Percentiles rank a stretch among this genome's conserved stretches.
phyloP scores from a whole-genome alignment of 2,888 invertebrate genomes.

The Stratiomys singularior region DNA sequence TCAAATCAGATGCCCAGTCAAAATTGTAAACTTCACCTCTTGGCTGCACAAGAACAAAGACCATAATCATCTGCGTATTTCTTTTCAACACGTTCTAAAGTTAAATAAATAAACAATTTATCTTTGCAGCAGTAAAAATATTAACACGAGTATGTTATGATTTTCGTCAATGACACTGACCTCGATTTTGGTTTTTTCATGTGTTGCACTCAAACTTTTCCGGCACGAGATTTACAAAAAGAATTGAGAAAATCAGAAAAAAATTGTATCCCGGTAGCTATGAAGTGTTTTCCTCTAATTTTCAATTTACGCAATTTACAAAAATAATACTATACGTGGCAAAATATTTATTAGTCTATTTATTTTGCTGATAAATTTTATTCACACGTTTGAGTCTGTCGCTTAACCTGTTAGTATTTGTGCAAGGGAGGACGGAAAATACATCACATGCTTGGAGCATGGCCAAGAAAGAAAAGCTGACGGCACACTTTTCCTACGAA shows the following conservation, averaged over 20 bases:
- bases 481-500: conserved; percentile 25
- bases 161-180: conserved; percentile 16
- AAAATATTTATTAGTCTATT: conserved; percentile 20
- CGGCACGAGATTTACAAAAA: no score
- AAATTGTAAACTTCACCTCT: no score
- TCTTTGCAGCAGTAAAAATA: neutral
- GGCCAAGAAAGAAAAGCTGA: conserved; percentile 30
- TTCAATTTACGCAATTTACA: neutral
- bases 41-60: conserved; percentile 3
- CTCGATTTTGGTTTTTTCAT: neutral
- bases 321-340: neutral
- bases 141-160: neutral
- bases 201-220: neutral
- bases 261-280: no score
- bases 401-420: neutral
- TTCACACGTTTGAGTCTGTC: conserved; percentile 11
- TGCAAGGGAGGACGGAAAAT: neutral
- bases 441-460: conserved; percentile 22
- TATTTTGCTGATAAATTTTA: neutral
- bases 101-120: neutral
- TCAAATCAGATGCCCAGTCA: no score
- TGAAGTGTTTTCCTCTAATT: neutral
- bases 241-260: no score
- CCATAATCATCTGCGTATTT: neutral
- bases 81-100: neutral